These are phyloP conservation scores for Portunus trituberculatus DNA, from an alignment of 1,140 invertebrate species.

Conservation along the genomic window DNA sequence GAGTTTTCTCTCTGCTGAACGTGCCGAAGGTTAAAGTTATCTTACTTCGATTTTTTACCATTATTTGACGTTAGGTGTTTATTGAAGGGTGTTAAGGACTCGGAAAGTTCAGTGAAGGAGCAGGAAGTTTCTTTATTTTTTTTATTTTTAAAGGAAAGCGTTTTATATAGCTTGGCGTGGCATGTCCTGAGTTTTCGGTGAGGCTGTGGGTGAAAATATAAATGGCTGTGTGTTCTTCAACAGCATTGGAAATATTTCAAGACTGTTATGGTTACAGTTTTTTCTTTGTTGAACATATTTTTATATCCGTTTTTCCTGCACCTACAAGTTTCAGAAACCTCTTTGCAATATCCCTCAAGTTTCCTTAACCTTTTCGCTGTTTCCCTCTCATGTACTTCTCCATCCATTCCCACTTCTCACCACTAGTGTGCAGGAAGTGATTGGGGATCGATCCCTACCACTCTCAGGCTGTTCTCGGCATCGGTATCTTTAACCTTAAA, in stretches of 20 bases:
- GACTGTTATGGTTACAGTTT: too few relatives aligned
- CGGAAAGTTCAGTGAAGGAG: background rate
- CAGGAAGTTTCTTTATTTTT: background rate
- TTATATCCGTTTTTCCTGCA: background rate
- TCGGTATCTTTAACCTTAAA: background rate
- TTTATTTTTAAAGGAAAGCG: background rate
- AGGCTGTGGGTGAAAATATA: too few relatives aligned
- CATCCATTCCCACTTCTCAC: background rate
- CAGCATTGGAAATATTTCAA: background rate
- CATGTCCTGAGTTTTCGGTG: background rate
- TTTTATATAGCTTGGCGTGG: background rate
- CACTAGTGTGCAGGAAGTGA: background rate
- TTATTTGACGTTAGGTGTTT: slow-evolving; percentile 2
- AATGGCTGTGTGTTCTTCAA: background rate
- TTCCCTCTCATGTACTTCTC: background rate
- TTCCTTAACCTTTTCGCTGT: background rate
- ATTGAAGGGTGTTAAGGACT: background rate
- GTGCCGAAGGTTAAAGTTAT: background rate
- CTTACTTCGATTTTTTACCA: background rate
- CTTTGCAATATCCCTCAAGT: too few relatives aligned
- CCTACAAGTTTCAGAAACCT: background rate
- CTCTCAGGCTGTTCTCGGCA: background rate
- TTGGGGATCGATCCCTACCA: background rate
- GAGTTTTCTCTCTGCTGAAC: background rate
- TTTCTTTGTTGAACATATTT: too few relatives aligned